Evolutionary conservation across 64 coral and sea anemone species (phyloP), one percentile per base, ranked within the genome.

Genomic region (Anthopleura sola): DNA sequence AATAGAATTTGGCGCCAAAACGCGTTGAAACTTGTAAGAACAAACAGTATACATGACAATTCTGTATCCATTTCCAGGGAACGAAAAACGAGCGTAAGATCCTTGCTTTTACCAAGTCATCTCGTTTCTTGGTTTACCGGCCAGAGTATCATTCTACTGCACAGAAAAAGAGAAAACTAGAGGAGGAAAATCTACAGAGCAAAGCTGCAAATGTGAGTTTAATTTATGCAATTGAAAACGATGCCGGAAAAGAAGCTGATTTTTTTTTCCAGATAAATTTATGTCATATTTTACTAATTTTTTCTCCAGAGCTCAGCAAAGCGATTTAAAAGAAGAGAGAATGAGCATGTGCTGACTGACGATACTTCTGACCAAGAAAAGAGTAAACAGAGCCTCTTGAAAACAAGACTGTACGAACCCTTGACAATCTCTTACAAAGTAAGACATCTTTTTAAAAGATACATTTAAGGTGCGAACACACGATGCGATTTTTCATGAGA

Each of bases 61-160:
- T 8, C 36, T 24, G 21, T 44, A 33, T 44, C 23, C 23, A 21
- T 34, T 79, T 77, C 2, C 39, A 90, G 88, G 88, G 88, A 75
- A 90, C 82, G 44, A 84, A 55, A 78, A 84, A 84, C 54, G 88
- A 90, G 53, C 47, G 88, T 11, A 84, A 85, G 48, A 75, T 90
- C 55, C 68, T 90, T 29, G 88, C 88, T 20, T 57, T 60, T 15
- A 84, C 88, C 16, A 82, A 68, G 8, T 55, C 53, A 44, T 84
- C 88, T 55, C 49, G 84, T 26, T 75, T 90, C 19, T 54, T 75
- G 28, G 75, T 77, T 55, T 90, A 84, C 36, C 64, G 54, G 18
- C 49, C 56, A 5, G 64, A 47, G 48, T 16, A 44, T 26, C 17
- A 8, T 38, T n/a, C 76, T 44, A 44, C 76, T 10, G 44, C 39